Conservation (phyloP, 2,113 vertebrate species). For the Prionailurus bengalensis region DNA sequence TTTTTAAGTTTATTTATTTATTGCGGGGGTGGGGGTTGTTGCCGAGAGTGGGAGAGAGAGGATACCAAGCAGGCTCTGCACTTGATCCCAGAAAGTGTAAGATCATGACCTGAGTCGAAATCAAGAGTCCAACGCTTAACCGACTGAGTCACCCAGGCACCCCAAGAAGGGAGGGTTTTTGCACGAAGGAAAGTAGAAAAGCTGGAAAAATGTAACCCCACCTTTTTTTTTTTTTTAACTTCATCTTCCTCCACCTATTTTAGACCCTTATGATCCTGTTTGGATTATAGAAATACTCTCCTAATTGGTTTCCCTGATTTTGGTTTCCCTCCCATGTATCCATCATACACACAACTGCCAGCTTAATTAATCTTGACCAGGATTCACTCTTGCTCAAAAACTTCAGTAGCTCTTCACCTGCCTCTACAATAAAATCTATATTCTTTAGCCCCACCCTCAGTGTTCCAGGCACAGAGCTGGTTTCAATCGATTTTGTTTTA, state of each 20-base stretch:
- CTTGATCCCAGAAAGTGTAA: no score
- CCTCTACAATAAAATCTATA: background rate
- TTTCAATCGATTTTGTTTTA: conserved; percentile 23
- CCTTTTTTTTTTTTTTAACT: background rate
- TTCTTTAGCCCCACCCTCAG: background rate
- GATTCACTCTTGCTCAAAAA: background rate
- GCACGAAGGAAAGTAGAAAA: background rate
- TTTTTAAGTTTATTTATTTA: no score
- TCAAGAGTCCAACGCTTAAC: no score
- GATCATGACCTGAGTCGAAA: no score
- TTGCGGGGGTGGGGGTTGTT: no score
- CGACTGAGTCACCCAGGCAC: no score
- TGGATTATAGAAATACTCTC: background rate
- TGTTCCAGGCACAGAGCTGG: background rate
- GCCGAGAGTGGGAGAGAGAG: no score
- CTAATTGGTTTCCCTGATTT: background rate
- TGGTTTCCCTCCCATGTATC: background rate
- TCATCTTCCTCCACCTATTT: background rate
- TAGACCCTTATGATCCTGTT: background rate
- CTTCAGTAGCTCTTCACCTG: background rate
- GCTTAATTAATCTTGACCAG: background rate
- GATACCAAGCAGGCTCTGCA: no score
- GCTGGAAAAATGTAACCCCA: background rate
- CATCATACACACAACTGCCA: background rate
- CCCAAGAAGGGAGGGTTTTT: background rate